Percentiles rank a stretch among this genome's conserved stretches.
Evolutionary conservation across 1,140 invertebrate genomes (phyloP).

Genomic region (Parapsyche elsis): DNA sequence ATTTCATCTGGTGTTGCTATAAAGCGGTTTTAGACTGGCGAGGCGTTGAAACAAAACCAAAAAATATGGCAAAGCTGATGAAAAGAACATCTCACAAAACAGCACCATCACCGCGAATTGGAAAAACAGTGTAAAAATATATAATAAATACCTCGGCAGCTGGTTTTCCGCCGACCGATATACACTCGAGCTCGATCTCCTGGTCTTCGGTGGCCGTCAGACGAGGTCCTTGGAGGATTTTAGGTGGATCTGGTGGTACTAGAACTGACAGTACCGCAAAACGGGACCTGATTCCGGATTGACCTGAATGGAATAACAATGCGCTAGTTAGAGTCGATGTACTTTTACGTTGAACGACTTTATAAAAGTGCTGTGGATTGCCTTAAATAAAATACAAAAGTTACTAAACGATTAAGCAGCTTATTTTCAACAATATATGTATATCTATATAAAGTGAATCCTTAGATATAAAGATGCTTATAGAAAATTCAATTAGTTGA

Average conservation of each 20-base stretch:
- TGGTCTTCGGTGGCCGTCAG: conserved; percentile 79
- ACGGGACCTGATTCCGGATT: conserved; percentile 73
- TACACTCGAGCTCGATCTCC: conserved; percentile 80
- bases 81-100: no score
- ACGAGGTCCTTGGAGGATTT: conserved; percentile 76
- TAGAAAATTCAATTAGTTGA: no score
- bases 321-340: neutral
- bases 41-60: neutral
- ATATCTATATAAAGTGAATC: no score
- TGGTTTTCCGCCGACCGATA: conserved; percentile 81
- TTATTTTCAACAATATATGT: no score
- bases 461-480: no score
- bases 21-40: conserved; percentile 16
- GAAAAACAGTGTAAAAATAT: neutral
- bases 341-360: neutral
- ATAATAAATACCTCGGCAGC: conserved; percentile 74
- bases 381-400: no score
- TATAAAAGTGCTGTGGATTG: no score
- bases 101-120: neutral
- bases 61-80: neutral
- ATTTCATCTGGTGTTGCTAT: neutral
- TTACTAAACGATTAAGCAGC: no score
- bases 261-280: conserved; percentile 77
- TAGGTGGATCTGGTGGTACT: conserved; percentile 80
- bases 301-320: conserved; percentile 58